Base-by-base conservation (phyloP, 2,888 invertebrate genomes). In the Drosophila setosimentum region DNA sequence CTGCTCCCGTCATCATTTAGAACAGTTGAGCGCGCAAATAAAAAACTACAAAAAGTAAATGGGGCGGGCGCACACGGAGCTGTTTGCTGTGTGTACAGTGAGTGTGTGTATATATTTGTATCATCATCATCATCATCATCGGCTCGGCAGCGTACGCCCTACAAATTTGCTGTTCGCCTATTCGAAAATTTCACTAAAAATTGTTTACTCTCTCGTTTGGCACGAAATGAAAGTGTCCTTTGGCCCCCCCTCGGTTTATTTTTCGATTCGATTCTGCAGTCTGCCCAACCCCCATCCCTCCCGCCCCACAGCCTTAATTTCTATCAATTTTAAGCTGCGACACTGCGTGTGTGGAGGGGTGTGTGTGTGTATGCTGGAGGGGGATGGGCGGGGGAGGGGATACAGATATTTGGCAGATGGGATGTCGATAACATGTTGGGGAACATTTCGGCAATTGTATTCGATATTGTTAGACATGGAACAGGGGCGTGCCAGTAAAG, bases 131-230 rank as follows among this genome's bases (percentile, higher is more conserved):
- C 75, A 64, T 68, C 74, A 68, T 61, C 61, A 65, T 63, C 67
- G 78, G 66, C 64, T 59, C 63, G 83, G 79, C 84, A 83, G 86
- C 78, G 70, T 74, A 78, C 80, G 90, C 86, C 89, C 89, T 87
- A 89, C 83, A 67, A 89, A 84, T 76, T 91, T 93, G 88, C 92
- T 93, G 93, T 84, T 92, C 92, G 91, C 93, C 93, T 93, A 92
- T 92, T 93, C 91, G 87, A 89, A 93, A 93, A 93, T 93, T 93
- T 93, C 93, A 92, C 93, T 93, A 92, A 93, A 93, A 93, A 93
- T 92, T 93, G 93, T 93, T 93, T 92, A 92, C 93, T 93, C 92
- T 93, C 93, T 92, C 92, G 88, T 80, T 82, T 84, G 86, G 83
- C 83, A 87, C 80, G 82, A 91, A 92, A 93, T 90, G 91, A 91